A percentile compares a stretch with the other conserved stretches of the same genome.
Conservation (phyloP, 2,797 vertebrate genomes). For the Vultur gryphus region DNA sequence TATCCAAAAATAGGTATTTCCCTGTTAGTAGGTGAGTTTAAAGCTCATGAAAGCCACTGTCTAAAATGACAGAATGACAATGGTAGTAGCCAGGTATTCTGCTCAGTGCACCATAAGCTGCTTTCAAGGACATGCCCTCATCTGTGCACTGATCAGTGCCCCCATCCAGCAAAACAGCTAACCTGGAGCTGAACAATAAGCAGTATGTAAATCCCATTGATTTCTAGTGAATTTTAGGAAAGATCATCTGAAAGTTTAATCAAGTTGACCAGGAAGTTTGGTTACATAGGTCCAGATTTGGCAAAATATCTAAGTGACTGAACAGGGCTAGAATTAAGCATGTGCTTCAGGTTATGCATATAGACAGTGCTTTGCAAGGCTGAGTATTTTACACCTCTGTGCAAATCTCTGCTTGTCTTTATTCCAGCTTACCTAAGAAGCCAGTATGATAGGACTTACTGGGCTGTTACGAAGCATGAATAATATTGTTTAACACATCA, state of each 20-base stretch:
- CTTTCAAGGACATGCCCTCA: neutral
- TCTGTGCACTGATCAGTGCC: neutral
- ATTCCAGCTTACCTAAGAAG: neutral
- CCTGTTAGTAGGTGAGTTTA: neutral
- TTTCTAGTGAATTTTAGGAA: neutral
- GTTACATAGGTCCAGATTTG: neutral
- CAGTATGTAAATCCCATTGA: neutral
- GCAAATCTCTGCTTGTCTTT: neutral
- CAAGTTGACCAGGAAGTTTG: neutral
- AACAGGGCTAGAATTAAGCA: neutral
- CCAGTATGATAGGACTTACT: neutral
- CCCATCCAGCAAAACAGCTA: neutral
- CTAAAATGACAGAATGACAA: neutral
- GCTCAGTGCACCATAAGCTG: neutral
- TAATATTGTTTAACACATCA: neutral
- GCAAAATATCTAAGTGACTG: neutral
- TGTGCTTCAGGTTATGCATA: accelerated
- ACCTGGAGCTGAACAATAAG: neutral
- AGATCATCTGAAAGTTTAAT: neutral
- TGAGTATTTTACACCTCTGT: neutral
- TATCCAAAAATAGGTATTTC: neutral
- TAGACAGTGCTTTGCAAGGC: neutral
- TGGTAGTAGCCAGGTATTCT: neutral
- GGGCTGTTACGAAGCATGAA: neutral
- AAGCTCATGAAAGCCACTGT: neutral